Evolutionary conservation across 2,797 vertebrate genomes (phyloP), one percentile per base, ranked within the genome.

Genomic region (Avahi laniger): DNA sequence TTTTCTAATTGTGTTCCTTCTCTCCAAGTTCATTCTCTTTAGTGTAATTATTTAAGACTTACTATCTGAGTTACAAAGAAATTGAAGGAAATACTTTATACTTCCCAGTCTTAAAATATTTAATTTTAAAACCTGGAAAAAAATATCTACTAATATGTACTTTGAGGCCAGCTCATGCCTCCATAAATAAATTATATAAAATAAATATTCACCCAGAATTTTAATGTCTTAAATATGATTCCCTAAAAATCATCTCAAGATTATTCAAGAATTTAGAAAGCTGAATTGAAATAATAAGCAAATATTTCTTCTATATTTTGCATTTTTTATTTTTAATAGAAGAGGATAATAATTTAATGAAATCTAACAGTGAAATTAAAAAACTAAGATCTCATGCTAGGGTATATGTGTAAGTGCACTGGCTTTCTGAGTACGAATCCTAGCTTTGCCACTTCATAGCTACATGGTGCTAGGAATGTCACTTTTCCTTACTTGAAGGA

Each of bases 1-100:
- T 96, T 92, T 92, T 89, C 69, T 93, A 89, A 95, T 93, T 46
- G 17, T 88, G 35, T 86, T 46, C 75, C 59, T 93, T 92, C 4
- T 57, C 38, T 84, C 72, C 93, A 92, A 94, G 38, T 96, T 86
- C 43, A 65, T 89, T 94, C 73, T 94, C 52, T 78, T 38, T 85
- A 65, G 33, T 82, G 28, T 88, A 81, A 97, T 80, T 82, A 92
- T 43, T 26, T 8, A 96, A 92, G 17, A 43, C 33, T 70, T 94
- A 52, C 72, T 95, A 9, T 81, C 41, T 59, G 43, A 89, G 46
- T 83, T 79, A 93, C 48, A 93, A 92, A 86, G 4, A 91, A 93
- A 90, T 63, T 85, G 61, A 91, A 75, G 20, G 72, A 80, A 76
- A 70, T 86, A 78, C 69, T 76, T 93, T 83, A 72, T 81, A 67